These are phyloP conservation scores for Chaitophorus viminalis DNA, from an alignment of 2,888 invertebrate species.

Conservation along the genomic window DNA sequence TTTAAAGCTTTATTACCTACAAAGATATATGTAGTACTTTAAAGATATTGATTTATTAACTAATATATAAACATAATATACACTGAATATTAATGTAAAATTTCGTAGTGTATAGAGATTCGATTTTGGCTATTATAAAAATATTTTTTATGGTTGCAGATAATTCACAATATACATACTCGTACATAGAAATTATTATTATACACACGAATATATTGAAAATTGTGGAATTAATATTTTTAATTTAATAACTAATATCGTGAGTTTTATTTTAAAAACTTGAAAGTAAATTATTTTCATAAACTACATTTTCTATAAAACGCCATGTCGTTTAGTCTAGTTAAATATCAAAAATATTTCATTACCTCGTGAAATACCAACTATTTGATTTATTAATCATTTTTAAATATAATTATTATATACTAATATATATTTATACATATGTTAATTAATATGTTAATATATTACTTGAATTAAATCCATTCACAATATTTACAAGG, in stretches of 20 bases:
- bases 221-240: neutral
- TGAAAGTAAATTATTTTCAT: neutral
- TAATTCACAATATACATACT: too few relatives aligned
- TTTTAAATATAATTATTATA: too few relatives aligned
- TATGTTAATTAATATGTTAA: too few relatives aligned
- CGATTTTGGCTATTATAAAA: neutral
- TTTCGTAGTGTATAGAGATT: neutral
- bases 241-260: too few relatives aligned
- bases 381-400: too few relatives aligned
- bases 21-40: neutral
- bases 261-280: neutral
- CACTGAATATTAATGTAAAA: neutral
- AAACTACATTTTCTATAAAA: neutral
- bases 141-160: neutral
- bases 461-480: too few relatives aligned
- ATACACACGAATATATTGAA: neutral
- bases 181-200: too few relatives aligned
- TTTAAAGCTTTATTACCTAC: neutral
- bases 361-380: neutral
- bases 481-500: too few relatives aligned
- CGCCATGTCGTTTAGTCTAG: neutral
- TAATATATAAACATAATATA: neutral
- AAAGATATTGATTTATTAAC: neutral
- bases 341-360: neutral
- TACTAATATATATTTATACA: too few relatives aligned